Percentiles rank a stretch among this genome's conserved stretches.
Evolutionary conservation across 2,113 vertebrate genomes (phyloP).

Genomic region (Oxygymnocypris stewartii): DNA sequence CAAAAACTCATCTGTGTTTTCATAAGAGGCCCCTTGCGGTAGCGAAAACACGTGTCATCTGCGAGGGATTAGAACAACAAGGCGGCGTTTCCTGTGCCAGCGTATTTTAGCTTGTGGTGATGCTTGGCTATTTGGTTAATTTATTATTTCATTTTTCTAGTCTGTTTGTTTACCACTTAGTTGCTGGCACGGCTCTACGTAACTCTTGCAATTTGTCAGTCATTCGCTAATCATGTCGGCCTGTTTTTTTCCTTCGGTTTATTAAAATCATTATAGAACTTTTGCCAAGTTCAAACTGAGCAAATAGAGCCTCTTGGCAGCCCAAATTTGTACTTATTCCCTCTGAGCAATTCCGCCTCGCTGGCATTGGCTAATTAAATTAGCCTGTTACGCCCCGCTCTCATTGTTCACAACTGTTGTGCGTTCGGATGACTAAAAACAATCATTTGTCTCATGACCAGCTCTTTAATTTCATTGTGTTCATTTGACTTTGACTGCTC

Average conservation of each 20-base stretch:
- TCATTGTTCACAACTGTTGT: slow-evolving; percentile 15
- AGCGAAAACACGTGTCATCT: slow-evolving; percentile 13
- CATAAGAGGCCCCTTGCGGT: neutral
- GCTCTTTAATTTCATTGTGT: slow-evolving; percentile 35
- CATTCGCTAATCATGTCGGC: neutral
- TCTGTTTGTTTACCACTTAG: slow-evolving; percentile 31
- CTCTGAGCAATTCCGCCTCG: slow-evolving; percentile 33
- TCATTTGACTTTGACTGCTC: slow-evolving; percentile 32
- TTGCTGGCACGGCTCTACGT: neutral
- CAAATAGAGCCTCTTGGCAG: slow-evolving; percentile 30
- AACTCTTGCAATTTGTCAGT: slow-evolving; percentile 32
- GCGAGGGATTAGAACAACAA: slow-evolving; percentile 12
- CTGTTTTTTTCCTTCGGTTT: neutral
- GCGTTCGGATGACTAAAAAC: slow-evolving; percentile 15
- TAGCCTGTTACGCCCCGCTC: slow-evolving; percentile 6
- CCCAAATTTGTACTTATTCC: slow-evolving; percentile 40
- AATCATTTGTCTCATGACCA: slow-evolving; percentile 18
- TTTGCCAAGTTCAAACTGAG: slow-evolving; percentile 22
- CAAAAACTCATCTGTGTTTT: slow-evolving; percentile 28
- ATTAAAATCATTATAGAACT: slow-evolving; percentile 15
- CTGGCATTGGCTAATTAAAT: slow-evolving; percentile 43
- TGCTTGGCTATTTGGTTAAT: slow-evolving; percentile 18
- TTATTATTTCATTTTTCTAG: slow-evolving; percentile 1
- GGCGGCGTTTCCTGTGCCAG: slow-evolving; percentile 22
- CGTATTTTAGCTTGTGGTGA: slow-evolving; percentile 6